phyloP scores from a whole-genome alignment of 2,797 vertebrate species.

The Sebastes paucispinis region DNA sequence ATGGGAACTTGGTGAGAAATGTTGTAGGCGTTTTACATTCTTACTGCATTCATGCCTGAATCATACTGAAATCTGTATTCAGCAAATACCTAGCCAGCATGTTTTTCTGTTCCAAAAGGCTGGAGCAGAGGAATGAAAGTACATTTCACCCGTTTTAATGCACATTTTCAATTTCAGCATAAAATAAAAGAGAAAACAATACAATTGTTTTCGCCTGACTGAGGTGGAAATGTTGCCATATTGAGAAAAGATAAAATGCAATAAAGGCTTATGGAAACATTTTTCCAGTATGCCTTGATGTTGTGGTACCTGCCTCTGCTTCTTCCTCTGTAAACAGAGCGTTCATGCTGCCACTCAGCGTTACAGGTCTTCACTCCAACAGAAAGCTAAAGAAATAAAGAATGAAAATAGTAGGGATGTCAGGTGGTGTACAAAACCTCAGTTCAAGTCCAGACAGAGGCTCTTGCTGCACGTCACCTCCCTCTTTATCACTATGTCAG shows the following conservation, averaged over 20 bases:
- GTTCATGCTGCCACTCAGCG: background rate
- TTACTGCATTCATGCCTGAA: background rate
- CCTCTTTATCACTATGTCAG: background rate
- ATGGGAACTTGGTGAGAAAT: constrained; percentile 1
- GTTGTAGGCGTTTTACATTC: background rate
- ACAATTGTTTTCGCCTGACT: background rate
- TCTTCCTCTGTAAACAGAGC: background rate
- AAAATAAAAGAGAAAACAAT: background rate
- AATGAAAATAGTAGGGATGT: background rate
- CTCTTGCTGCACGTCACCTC: background rate
- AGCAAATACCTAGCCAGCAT: background rate
- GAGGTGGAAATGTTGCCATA: background rate
- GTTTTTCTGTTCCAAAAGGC: background rate
- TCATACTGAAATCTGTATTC: constrained; percentile 31
- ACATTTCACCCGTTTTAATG: constrained; percentile 3
- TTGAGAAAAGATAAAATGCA: background rate
- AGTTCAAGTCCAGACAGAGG: too few species aligned
- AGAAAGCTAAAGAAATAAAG: background rate
- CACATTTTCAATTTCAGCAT: background rate
- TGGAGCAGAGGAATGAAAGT: background rate
- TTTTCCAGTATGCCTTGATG: background rate
- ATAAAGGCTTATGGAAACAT: background rate
- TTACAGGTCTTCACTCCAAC: background rate
- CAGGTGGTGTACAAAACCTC: too few species aligned
- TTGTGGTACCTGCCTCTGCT: background rate